Evolutionary conservation across 2,797 vertebrate genomes (phyloP).

Genomic region (Hipposideros larvatus): DNA sequence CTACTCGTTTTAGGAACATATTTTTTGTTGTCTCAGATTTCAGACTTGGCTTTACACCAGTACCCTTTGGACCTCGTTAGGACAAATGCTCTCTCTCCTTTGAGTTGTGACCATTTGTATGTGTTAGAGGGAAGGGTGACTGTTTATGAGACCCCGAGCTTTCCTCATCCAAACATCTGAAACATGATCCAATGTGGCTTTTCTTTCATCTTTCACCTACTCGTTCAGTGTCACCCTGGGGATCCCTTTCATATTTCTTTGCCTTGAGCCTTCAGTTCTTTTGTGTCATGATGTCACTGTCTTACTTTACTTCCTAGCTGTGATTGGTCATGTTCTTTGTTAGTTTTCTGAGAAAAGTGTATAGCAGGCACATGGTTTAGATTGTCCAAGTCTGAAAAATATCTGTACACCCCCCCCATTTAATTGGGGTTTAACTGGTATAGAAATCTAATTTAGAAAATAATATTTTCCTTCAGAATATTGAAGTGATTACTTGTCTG

Average conservation of each 20-base stretch:
- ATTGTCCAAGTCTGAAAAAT: constrained; percentile 5
- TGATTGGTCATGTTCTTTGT: background rate
- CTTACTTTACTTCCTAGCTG: background rate
- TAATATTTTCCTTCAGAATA: constrained; percentile 13
- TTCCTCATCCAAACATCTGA: background rate
- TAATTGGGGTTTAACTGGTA: background rate
- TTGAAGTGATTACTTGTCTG: background rate
- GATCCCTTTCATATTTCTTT: background rate
- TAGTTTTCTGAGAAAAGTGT: background rate
- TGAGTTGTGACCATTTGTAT: background rate
- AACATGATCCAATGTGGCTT: background rate
- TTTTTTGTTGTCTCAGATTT: background rate
- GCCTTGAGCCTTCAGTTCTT: background rate
- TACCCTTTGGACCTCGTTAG: background rate
- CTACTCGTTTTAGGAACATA: background rate
- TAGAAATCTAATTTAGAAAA: constrained; percentile 15
- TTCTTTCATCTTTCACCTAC: background rate
- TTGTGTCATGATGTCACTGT: background rate
- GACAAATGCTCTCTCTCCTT: background rate
- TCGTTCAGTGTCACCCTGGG: background rate
- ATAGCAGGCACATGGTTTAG: background rate
- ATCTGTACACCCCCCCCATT: background rate
- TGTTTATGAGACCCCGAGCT: background rate
- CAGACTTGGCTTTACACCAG: background rate
- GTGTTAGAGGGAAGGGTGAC: background rate